Conservation (phyloP, 2,888 invertebrate species). For the Cacoxenus indagator region DNA sequence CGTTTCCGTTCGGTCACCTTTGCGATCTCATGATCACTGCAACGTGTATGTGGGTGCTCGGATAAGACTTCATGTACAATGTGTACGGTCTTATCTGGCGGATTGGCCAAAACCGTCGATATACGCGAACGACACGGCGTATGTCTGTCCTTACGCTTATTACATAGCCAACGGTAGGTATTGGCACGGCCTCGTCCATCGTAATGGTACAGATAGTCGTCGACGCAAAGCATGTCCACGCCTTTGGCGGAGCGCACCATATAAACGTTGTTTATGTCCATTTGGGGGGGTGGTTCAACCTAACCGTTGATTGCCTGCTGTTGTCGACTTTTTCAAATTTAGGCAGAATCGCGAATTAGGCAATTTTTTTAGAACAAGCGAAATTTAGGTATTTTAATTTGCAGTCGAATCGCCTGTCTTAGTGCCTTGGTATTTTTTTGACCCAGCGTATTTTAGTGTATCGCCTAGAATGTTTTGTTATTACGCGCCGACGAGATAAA, state of each 20-base stretch:
- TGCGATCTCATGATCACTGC: constrained; percentile 56
- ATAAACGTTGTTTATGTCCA: constrained; percentile 53
- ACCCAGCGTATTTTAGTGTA: constrained; percentile 1
- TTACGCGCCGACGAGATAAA: neutral
- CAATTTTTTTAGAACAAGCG: constrained; percentile 33
- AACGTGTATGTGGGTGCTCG: constrained; percentile 57
- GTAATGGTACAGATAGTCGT: constrained; percentile 61
- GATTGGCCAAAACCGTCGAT: constrained; percentile 52
- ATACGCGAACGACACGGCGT: constrained; percentile 59
- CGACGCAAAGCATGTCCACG: constrained; percentile 65
- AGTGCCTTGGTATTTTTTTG: neutral
- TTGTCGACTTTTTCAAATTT: constrained; percentile 49
- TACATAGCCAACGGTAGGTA: constrained; percentile 64
- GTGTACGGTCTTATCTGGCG: constrained; percentile 48
- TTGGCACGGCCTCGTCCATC: constrained; percentile 58
- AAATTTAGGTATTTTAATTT: neutral
- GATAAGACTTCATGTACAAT: constrained; percentile 52
- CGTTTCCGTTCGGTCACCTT: constrained; percentile 62
- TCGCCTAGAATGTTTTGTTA: neutral
- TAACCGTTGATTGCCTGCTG: constrained; percentile 44
- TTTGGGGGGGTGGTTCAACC: constrained; percentile 38
- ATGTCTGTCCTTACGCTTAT: constrained; percentile 57
- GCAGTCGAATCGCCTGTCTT: neutral
- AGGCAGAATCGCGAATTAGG: constrained; percentile 46
- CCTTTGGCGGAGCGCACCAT: constrained; percentile 64